Conservation (phyloP, 2,888 invertebrate genomes). For the Netelia virgata region DNA sequence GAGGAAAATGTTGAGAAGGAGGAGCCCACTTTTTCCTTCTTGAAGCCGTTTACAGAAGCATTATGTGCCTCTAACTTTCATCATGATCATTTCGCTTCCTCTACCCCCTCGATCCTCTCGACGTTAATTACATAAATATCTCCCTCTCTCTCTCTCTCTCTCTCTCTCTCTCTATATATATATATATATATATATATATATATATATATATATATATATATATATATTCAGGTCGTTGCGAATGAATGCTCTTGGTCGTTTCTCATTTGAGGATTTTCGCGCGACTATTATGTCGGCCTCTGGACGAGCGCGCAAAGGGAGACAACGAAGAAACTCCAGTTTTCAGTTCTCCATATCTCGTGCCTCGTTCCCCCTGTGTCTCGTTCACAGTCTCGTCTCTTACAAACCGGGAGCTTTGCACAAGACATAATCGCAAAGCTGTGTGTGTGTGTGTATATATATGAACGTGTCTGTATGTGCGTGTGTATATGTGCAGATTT, state of each 20-base stretch:
- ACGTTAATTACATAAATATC: not conserved
- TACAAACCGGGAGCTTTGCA: conserved; percentile 15
- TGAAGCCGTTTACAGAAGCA: conserved; percentile 34
- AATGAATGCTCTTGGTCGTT: conserved; percentile 70
- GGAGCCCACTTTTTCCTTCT: not conserved
- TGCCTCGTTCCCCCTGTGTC: not conserved
- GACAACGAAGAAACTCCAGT: conserved; percentile 5
- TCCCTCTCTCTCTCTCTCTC: not conserved
- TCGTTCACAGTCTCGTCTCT: conserved; percentile 1
- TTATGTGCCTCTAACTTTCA: conserved; percentile 29
- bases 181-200: not conserved
- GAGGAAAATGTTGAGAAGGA: conserved; percentile 17
- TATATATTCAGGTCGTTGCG: not conserved
- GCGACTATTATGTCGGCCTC: conserved; percentile 31
- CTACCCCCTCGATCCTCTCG: not conserved
- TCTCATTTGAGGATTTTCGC: conserved; percentile 68
- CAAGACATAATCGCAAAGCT: conserved; percentile 65
- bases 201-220: not conserved
- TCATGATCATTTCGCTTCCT: conserved; percentile 42
- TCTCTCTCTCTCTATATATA: too few species aligned
- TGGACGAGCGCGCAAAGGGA: conserved; percentile 6
- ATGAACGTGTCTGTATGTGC: too few species aligned
- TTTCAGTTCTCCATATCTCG: not conserved
- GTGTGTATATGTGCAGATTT: too few species aligned
- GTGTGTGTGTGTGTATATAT: not conserved